Base-by-base conservation (phyloP, 2,888 invertebrate genomes). In the Brachylomia viminalis region DNA sequence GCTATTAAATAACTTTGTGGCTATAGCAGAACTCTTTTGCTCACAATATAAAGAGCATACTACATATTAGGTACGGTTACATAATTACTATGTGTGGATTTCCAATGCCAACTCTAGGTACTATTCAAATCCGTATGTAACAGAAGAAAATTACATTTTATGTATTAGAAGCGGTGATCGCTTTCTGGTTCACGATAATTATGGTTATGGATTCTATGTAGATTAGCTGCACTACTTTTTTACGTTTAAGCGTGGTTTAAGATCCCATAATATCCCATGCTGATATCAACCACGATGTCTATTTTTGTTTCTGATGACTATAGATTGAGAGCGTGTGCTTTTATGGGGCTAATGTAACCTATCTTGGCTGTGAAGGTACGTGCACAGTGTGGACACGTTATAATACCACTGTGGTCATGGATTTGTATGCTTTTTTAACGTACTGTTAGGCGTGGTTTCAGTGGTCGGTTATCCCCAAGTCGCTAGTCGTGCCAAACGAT, bases 101-200 rank as follows among this genome's bases (percentile, higher is more conserved):
- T 27, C 17, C 5, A 17, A 62, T 38, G 64, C 23, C 85, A 84
- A 58, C 83, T 85, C 85, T 83, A 71, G 17, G 4, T 58, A 47
- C 62, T 30, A 54, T 73, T 58, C 17, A 70, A 76, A 45, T 58
- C n/a, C 52, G 38, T 72, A 69, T 49, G 23, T 66, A 68, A 71
- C 52, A 47, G 65, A 80, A 76, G 71, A 72, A 84, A 83, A 84
- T 83, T 72, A 80, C 80, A 80, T 84, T 80, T 42, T 68, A 74
- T 62, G 33, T 61, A 58, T 58, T 56, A 71, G 56, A 67, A 38
- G n/a, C 54, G 49, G 38, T 61, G n/a, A 47, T 58, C 17, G 52
- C 11, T 75, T 64, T 54, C 38, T 56, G 38, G 56, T 58, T 59
- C 8, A 27, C 54, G 27, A 54, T 54, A 52, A 72, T 17, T 27